phyloP scores from a whole-genome alignment of 2,797 vertebrate genomes.

The Odontamblyopus rebecca region DNA sequence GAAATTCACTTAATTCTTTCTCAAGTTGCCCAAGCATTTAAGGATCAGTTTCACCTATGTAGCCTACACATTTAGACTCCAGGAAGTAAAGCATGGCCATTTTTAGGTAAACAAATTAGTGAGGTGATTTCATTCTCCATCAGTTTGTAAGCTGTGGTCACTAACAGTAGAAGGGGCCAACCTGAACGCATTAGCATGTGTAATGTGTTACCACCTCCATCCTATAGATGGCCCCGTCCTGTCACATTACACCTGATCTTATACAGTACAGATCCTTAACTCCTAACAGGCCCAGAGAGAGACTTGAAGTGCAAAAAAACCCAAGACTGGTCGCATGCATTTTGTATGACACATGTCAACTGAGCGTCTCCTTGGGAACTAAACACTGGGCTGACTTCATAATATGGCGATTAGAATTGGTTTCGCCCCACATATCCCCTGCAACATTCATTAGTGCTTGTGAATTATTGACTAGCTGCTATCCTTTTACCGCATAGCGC shows the following conservation, averaged over 20 bases:
- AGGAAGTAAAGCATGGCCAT: conserved; percentile 62
- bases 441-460: conserved; percentile 88
- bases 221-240: conserved; percentile 53
- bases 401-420: conserved; percentile 86
- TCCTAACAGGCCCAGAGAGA: conserved; percentile 47
- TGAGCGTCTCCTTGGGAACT: conserved; percentile 79
- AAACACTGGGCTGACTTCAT: conserved; percentile 84
- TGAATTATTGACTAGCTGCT: conserved; percentile 89
- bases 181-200: conserved; percentile 10
- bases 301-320: conserved; percentile 40
- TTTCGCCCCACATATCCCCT: conserved; percentile 85
- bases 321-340: conserved; percentile 71
- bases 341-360: conserved; percentile 83
- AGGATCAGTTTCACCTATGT: conserved; percentile 72
- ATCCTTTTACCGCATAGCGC: conserved; percentile 85
- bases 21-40: conserved; percentile 71
- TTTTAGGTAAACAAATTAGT: conserved; percentile 15
- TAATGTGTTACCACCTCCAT: conserved; percentile 38
- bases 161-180: conserved; percentile 5
- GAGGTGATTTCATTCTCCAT: background rate
- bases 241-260: conserved; percentile 42
- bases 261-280: conserved; percentile 46
- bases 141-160: background rate
- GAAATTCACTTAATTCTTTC: conserved; percentile 75
- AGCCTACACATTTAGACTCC: conserved; percentile 54